Percentiles rank a stretch among this genome's conserved stretches.
Evolutionary conservation across 2,797 vertebrate species (phyloP).

Genomic region (Chelon auratus): DNA sequence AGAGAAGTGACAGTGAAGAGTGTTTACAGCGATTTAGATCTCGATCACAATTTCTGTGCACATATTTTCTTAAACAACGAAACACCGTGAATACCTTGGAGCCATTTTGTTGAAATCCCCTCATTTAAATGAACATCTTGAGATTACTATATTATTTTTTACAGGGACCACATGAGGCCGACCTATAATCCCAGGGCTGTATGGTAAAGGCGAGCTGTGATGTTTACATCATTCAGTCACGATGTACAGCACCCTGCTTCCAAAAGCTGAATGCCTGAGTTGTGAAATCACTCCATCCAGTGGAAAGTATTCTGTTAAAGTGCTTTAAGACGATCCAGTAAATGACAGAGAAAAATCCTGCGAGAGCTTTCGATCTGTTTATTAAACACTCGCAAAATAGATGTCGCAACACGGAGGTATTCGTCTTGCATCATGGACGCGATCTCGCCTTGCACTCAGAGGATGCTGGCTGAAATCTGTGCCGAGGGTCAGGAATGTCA

Average conservation of each 20-base stretch:
- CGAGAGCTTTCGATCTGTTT: constrained; percentile 54
- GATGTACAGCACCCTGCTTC: constrained; percentile 39
- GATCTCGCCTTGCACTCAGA: neutral
- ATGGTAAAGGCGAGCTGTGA: constrained; percentile 13
- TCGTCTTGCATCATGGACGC: constrained; percentile 21
- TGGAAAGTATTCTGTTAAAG: constrained; percentile 73
- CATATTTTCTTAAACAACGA: neutral
- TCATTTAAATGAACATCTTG: constrained; percentile 8
- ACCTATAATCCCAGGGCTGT: constrained; percentile 9
- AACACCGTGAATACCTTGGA: neutral
- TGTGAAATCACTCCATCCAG: constrained; percentile 65
- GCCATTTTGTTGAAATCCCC: neutral
- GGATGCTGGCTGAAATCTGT: neutral
- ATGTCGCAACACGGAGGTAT: constrained; percentile 29
- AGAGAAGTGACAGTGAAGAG: neutral
- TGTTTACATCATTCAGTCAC: constrained; percentile 59
- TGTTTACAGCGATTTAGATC: constrained; percentile 24
- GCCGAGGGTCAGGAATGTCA: too few species aligned
- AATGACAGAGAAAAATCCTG: constrained; percentile 56
- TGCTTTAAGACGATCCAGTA: constrained; percentile 58
- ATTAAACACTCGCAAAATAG: constrained; percentile 60
- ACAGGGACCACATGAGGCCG: constrained; percentile 14
- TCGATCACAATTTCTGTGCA: neutral
- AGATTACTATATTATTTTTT: constrained; percentile 21
- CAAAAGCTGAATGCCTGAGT: constrained; percentile 57